Conservation (phyloP, 2,113 vertebrate genomes). For the Siphamia tubifer region DNA sequence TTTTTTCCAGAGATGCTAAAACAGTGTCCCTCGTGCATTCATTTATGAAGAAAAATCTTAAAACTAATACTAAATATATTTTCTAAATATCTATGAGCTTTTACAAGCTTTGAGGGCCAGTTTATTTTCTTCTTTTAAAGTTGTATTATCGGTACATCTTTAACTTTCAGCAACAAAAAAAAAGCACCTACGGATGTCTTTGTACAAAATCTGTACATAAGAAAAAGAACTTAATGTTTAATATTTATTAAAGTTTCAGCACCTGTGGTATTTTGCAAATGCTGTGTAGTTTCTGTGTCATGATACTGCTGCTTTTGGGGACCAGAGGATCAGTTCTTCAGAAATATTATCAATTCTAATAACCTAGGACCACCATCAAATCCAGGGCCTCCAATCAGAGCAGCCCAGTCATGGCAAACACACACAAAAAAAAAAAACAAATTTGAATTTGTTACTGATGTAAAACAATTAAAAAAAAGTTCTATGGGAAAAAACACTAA, state of each 20-base stretch:
- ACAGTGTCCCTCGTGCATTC: constrained; percentile 34
- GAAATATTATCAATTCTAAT: too few relatives aligned
- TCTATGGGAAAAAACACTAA: too few relatives aligned
- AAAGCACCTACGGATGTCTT: constrained; percentile 70
- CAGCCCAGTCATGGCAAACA: too few relatives aligned
- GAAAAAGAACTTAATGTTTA: constrained; percentile 86
- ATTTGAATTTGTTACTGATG: too few relatives aligned
- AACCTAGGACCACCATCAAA: too few relatives aligned
- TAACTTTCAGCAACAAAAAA: constrained; percentile 76
- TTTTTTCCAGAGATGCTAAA: constrained; percentile 28
- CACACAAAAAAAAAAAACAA: too few relatives aligned
- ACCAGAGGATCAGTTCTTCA: background rate
- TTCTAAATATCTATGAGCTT: constrained; percentile 71
- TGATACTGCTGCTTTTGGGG: background rate
- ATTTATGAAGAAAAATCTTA: constrained; percentile 32
- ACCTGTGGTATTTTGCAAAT: constrained; percentile 88
- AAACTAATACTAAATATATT: constrained; percentile 61
- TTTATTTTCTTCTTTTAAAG: constrained; percentile 61
- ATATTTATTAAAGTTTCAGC: constrained; percentile 95
- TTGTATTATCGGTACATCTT: constrained; percentile 67
- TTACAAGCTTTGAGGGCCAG: constrained; percentile 70
- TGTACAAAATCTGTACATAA: constrained; percentile 90
- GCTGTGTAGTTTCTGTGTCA: constrained; percentile 61
- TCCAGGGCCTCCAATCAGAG: too few relatives aligned
- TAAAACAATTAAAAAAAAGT: too few relatives aligned